Evolutionary conservation across 2,888 invertebrate species (phyloP).

Genomic region (Taphrorychus bicolor): DNA sequence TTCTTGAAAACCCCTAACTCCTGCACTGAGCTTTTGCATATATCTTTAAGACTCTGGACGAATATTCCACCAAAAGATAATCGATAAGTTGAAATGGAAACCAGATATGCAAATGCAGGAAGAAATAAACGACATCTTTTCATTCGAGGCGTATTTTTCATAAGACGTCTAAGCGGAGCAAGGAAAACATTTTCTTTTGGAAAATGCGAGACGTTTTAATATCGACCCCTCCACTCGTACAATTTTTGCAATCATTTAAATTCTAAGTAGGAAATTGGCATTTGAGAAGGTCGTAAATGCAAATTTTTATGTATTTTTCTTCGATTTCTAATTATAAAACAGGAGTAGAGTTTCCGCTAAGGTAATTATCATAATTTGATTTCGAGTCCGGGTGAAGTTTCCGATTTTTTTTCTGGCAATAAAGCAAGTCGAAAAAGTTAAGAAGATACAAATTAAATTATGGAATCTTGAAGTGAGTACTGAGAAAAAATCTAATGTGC

Average conservation of each 20-base stretch:
- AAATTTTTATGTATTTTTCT: slow-evolving; percentile 40
- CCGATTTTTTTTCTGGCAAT: neutral
- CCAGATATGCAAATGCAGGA: slow-evolving; percentile 47
- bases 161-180: slow-evolving; percentile 41
- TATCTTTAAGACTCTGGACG: neutral
- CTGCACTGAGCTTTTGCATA: neutral
- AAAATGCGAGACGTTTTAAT: slow-evolving; percentile 37
- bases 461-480: too few relatives aligned
- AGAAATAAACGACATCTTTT: slow-evolving; percentile 45
- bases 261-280: slow-evolving; percentile 40
- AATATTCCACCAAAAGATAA: slow-evolving; percentile 35
- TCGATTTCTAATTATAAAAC: slow-evolving; percentile 34
- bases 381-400: slow-evolving; percentile 10
- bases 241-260: slow-evolving; percentile 42
- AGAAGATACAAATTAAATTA: too few relatives aligned
- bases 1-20: neutral
- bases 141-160: slow-evolving; percentile 44
- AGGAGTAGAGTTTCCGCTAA: slow-evolving; percentile 36
- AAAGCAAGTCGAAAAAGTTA: neutral
- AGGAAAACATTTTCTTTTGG: slow-evolving; percentile 43
- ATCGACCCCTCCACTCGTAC: slow-evolving; percentile 32
- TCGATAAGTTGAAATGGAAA: slow-evolving; percentile 47
- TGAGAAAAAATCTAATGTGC: too few relatives aligned
- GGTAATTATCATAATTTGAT: slow-evolving; percentile 38
- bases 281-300: slow-evolving; percentile 37